phyloP scores from a whole-genome alignment of 2,113 vertebrate genomes.

The Aegithalos caudatus region DNA sequence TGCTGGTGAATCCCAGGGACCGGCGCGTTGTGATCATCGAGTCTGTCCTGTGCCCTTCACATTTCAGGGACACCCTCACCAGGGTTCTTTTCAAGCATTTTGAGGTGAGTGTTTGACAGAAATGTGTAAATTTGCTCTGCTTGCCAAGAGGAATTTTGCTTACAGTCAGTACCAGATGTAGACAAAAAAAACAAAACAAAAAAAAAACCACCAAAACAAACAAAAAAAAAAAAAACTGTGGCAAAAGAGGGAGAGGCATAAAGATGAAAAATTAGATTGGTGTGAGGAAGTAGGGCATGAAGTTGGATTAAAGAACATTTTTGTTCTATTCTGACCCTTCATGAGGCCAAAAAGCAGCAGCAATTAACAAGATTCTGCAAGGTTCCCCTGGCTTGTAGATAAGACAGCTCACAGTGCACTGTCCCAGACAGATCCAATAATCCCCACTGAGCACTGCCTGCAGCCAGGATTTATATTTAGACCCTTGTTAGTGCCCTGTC shows the following conservation, averaged over 20 bases:
- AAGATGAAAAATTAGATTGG: background rate
- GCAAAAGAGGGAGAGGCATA: background rate
- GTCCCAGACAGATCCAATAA: background rate
- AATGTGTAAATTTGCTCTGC: background rate
- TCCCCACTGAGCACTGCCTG: background rate
- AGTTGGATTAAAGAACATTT: background rate
- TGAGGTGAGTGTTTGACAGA: conserved; percentile 78
- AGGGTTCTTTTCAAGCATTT: conserved; percentile 98
- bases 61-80: conserved; percentile 95
- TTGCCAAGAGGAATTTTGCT: background rate
- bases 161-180: background rate
- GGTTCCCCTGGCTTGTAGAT: background rate
- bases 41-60: conserved; percentile 93
- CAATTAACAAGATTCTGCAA: background rate
- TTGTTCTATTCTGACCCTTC: background rate
- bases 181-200: background rate
- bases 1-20: conserved; percentile 96
- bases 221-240: background rate
- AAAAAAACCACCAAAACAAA: too few species aligned
- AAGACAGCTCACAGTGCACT: background rate
- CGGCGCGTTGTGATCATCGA: conserved; percentile 95
- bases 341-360: background rate
- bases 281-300: background rate
- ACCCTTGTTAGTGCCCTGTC: background rate
- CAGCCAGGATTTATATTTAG: background rate